Conservation (phyloP, 2,113 vertebrate species). For the Serilophus lunatus region DNA sequence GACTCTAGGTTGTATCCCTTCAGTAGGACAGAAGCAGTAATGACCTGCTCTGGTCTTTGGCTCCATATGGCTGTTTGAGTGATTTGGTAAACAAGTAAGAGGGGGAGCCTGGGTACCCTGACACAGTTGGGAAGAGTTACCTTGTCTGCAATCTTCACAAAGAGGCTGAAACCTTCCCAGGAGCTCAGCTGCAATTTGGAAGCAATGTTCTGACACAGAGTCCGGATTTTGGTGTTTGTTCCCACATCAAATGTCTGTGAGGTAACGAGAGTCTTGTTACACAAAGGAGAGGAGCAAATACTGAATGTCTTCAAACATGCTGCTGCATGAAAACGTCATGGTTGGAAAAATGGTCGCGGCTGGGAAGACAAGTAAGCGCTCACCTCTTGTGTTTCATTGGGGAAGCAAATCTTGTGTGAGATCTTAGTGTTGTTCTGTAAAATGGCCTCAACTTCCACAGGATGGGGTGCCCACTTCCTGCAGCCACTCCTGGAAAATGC, state of each 20-base stretch:
- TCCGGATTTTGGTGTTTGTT: constrained; percentile 81
- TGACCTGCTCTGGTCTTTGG: neutral
- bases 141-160: constrained; percentile 93
- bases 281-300: neutral
- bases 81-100: neutral
- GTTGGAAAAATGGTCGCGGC: neutral
- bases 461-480: constrained; percentile 90
- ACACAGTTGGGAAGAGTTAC: constrained; percentile 46
- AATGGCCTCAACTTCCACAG: constrained; percentile 88
- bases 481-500: constrained; percentile 78
- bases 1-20: neutral
- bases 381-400: constrained; percentile 87
- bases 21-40: neutral
- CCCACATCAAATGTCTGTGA: constrained; percentile 83
- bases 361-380: neutral
- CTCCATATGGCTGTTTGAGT: neutral
- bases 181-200: constrained; percentile 78
- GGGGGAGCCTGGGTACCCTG: neutral
- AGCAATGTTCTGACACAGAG: constrained; percentile 79
- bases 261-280: neutral
- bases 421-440: constrained; percentile 87
- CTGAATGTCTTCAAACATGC: neutral
- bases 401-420: constrained; percentile 88
- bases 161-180: constrained; percentile 91
- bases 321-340: neutral